Base-by-base conservation (phyloP, 1,140 invertebrate species). In the Atta colombica region DNA sequence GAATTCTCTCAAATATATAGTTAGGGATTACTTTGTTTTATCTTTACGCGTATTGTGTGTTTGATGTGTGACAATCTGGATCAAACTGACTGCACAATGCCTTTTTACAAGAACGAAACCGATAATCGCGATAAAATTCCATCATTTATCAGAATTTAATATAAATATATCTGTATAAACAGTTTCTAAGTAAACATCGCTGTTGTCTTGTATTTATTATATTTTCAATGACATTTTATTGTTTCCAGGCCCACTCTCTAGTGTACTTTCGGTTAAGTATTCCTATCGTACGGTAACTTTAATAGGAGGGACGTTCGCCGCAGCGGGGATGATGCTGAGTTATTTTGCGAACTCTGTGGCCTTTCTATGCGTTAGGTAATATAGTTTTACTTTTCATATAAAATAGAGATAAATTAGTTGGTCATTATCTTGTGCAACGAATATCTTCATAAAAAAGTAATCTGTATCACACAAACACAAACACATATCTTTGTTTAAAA, bases 221-320 rank as follows among this genome's bases (percentile, higher is more conserved):
- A 68, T 39, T 49, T 39, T 68, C n/a, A 31, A n/a, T n/a, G 12
- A 31, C 60, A 21, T 84, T 35, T 74, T 60, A 28, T 61, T 21
- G 2, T 97, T 25, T 94, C 88, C 96, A 97, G 99, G 98, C 91
- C 98, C 98, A 18, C 94, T 99, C 65, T 98, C 98, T 18, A 98
- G 98, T 93, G 97, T 98, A 89, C 95, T 99, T 61, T 98, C 98
- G 0, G 97, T 98, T 66, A 98, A 97, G 93, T 99, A 97, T 96
- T 99, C 98, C 31, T 99, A 99, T 94, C 96, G 98, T n/a, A 98
- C 97, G 12, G 98, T 99, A 21, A 98, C 98, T 5, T 96, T 99
- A 45, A 96, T 98, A 5, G 99, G 98, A 25, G 98, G 98, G 8
- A 96, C 97, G 6, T 97, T 98, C 81, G 97, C 98, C 0, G 97